These are phyloP conservation scores for Melopsittacus undulatus DNA, from an alignment of 2,797 vertebrate species.

Conservation along the genomic window DNA sequence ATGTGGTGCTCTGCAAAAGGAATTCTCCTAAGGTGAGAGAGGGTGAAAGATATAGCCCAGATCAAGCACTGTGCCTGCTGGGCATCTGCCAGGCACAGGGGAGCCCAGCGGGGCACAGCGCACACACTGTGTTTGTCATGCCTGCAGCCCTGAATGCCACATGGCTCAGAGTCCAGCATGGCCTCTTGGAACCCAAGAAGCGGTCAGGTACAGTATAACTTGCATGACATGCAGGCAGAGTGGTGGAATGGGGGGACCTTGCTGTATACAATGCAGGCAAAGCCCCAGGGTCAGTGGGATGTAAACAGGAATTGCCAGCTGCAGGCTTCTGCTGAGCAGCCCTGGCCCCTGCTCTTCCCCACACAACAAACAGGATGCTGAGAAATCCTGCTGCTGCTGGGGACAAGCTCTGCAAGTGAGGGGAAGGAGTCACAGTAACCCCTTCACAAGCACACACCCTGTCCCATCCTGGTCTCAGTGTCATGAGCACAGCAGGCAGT, in stretches of 20 bases:
- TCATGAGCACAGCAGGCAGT: rapidly evolving
- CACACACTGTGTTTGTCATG: not conserved
- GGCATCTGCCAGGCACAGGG: not conserved
- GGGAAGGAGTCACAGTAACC: not conserved
- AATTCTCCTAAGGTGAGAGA: not conserved
- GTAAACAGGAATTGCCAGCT: conserved; percentile 59
- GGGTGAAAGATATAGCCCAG: not conserved
- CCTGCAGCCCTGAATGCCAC: not conserved
- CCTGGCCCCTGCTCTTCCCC: not conserved
- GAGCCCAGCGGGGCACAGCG: not conserved
- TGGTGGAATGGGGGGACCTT: not conserved
- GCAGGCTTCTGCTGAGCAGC: not conserved
- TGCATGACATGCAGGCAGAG: not conserved
- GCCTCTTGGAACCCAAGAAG: not conserved
- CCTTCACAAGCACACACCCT: rapidly evolving
- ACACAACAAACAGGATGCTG: not conserved
- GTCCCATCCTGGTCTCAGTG: rapidly evolving
- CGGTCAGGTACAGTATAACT: not conserved
- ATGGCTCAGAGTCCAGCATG: not conserved
- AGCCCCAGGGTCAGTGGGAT: not conserved
- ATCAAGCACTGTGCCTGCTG: not conserved
- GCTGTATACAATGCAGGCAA: rapidly evolving
- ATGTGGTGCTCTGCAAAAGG: not conserved
- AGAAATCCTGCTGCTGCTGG: conserved; percentile 2
- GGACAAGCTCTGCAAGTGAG: rapidly evolving